Evolutionary conservation across 2,888 invertebrate species (phyloP).

Genomic region (Polydrusus cervinus): DNA sequence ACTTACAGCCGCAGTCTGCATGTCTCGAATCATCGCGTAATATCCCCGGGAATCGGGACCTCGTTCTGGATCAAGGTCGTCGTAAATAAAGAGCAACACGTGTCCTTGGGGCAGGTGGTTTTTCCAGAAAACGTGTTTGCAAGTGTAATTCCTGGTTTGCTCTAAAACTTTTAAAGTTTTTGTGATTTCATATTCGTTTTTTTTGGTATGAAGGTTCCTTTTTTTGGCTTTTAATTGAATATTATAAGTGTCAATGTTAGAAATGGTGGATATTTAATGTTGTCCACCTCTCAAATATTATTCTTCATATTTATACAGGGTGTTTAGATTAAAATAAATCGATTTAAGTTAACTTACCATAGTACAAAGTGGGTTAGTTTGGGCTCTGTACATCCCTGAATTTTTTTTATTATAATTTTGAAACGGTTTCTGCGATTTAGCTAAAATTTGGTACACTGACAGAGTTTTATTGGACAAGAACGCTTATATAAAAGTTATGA

Average conservation of each 20-base stretch:
- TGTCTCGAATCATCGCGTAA: slow-evolving; percentile 34
- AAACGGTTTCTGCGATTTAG: no score
- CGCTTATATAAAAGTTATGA: no score
- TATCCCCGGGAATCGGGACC: slow-evolving; percentile 14
- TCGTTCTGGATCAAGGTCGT: slow-evolving; percentile 29
- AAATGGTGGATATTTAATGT: no score
- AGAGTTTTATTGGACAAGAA: no score
- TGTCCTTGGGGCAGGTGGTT: slow-evolving; percentile 44
- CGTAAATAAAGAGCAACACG: slow-evolving; percentile 51
- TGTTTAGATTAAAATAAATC: no score
- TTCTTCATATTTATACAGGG: no score
- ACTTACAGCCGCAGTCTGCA: slow-evolving; percentile 41
- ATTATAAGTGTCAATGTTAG: neutral
- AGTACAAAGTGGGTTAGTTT: no score
- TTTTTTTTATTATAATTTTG: no score
- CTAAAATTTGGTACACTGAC: no score
- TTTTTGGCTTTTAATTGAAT: neutral
- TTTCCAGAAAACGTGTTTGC: neutral
- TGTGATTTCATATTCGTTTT: neutral
- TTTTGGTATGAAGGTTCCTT: neutral
- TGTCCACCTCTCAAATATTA: no score
- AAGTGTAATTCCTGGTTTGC: neutral
- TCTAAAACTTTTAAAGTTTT: neutral
- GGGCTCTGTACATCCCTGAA: no score
- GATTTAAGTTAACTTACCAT: no score